Evolutionary conservation across 1,140 invertebrate genomes (phyloP).

Genomic region (Kradibia gibbosae): DNA sequence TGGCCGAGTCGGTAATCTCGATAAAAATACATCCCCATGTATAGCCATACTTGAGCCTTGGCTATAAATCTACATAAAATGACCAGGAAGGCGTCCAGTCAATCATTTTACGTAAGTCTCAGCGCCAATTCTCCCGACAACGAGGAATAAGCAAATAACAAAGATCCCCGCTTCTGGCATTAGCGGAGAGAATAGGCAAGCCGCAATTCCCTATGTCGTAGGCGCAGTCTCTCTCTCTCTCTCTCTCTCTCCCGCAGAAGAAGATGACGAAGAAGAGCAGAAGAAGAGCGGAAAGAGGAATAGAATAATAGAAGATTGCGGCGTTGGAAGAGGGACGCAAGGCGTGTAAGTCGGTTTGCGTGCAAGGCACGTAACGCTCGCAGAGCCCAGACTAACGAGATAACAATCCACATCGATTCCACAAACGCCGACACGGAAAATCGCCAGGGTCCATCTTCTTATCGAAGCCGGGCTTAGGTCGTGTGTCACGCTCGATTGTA

Average conservation of each 20-base stretch:
- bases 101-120: neutral
- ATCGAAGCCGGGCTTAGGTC: constrained; percentile 20
- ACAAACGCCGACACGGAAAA: neutral
- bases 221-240: no score
- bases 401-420: constrained; percentile 11
- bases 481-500: constrained; percentile 45
- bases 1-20: no score
- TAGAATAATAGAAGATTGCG: neutral
- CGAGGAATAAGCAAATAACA: neutral
- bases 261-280: neutral
- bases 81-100: neutral
- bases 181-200: neutral
- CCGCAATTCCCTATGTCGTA: neutral
- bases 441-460: constrained; percentile 31
- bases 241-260: neutral
- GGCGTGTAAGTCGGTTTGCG: no score
- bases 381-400: constrained; percentile 9
- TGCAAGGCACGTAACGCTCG: constrained; percentile 18
- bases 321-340: neutral
- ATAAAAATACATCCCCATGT: no score
- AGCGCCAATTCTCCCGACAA: neutral
- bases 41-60: no score
- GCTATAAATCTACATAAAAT: neutral
- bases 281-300: neutral
- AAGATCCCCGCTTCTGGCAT: neutral